Evolutionary conservation across 2,888 invertebrate species (phyloP), one percentile per base, ranked within the genome.

Genomic region (Cheilosia variabilis): DNA sequence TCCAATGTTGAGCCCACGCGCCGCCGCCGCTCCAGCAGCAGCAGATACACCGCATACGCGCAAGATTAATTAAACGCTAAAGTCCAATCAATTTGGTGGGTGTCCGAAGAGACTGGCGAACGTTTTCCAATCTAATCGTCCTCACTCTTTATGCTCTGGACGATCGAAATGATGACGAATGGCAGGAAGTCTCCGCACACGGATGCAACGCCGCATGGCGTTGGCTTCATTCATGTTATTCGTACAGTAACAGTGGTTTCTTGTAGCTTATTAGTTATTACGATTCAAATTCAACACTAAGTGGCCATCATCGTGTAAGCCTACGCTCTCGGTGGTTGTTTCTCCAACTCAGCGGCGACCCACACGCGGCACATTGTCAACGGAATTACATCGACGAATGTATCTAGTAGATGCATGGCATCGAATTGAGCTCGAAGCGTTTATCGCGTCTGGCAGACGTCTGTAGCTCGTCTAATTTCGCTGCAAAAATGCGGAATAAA

Each of bases 261-360:
- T 31, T 63, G 9, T 19, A 47, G 7, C 17, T 47, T 19, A 62
- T 68, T 63, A 53, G 9, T 47, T 19, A 62, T 68, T 63, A 53
- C 58, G 71, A 82, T 82, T 76, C 66, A 72, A 31, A 66, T 72
- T 63, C 73, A 78, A 81, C 55, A 62, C 73, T 41, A 79, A 84
- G 79, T 84, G 84, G 84, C 66, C 84, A 84, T 84, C 84, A 84
- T 75, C 79, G 41, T 79, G 84, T 69, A 69, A 60, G 17, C 83
- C 79, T 66, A 78, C 78, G 55, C 73, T 17, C 73, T 17, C 41
- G 52, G 19, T 53, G 57, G 13, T 68, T 53, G 83, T 73, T 83
- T 78, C 68, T 78, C 68, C 68, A 62, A 66, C 43, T 72, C 58
- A 65, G 62, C 47, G 19, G 5, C 76, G 47, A 15, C 79, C 79